Percentiles rank a stretch among this genome's conserved stretches.
These are phyloP conservation scores for Phaetusa simplex DNA, from an alignment of 2,113 vertebrate species.

Conservation along the genomic window DNA sequence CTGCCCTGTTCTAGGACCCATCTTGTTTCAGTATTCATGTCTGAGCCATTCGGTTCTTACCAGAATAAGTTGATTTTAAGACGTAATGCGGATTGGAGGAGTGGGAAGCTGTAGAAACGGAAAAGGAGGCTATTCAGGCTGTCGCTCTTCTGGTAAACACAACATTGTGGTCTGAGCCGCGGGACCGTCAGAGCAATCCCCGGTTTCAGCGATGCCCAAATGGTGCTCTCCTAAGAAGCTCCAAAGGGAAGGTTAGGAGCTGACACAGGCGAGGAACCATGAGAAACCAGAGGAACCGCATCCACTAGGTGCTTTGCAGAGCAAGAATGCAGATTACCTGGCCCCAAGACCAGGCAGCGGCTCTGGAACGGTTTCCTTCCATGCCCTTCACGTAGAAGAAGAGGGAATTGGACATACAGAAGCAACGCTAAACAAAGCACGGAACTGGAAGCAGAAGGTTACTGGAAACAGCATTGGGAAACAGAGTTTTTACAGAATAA, in stretches of 20 bases:
- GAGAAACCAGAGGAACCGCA: background rate
- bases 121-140: background rate
- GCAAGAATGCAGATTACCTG: background rate
- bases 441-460: background rate
- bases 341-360: no score
- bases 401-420: background rate
- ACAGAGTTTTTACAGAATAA: background rate
- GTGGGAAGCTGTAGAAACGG: background rate
- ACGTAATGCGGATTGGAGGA: background rate
- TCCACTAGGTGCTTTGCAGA: background rate
- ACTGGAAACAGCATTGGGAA: background rate
- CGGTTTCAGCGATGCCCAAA: accelerated
- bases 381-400: background rate
- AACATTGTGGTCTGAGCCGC: background rate
- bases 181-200: no score
- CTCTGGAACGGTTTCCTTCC: background rate
- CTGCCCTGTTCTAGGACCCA: accelerated
- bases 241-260: background rate
- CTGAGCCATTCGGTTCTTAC: background rate
- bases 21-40: accelerated
- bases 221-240: background rate
- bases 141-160: accelerated
- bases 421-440: background rate
- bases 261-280: background rate
- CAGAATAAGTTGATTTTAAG: background rate